Evolutionary conservation across 2,113 vertebrate species (phyloP).

Genomic region (Forbesichthys papilliferus): DNA sequence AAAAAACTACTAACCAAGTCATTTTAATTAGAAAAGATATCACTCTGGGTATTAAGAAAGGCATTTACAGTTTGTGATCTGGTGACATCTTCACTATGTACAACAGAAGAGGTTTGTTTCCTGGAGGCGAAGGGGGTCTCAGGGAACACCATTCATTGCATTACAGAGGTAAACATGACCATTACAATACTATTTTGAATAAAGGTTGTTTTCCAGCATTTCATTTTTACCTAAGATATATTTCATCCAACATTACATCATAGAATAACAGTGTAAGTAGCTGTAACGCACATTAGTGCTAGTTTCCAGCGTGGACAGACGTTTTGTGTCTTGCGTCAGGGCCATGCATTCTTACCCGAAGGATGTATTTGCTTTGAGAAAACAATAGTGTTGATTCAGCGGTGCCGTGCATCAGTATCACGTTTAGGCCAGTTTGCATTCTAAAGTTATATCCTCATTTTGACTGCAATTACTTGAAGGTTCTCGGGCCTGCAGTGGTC

Average conservation of each 20-base stretch:
- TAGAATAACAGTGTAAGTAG: conserved; percentile 72
- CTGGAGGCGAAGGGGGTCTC: conserved; percentile 59
- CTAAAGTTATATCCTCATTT: conserved; percentile 39
- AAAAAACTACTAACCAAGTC: conserved; percentile 53
- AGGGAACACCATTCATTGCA: conserved; percentile 70
- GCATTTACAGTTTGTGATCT: conserved; percentile 78
- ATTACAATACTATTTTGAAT: conserved; percentile 67
- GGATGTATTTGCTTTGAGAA: conserved; percentile 26
- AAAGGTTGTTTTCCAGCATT: conserved; percentile 78
- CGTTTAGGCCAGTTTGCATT: conserved; percentile 57
- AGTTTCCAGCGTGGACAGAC: conserved; percentile 59
- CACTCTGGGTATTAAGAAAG: conserved; percentile 78
- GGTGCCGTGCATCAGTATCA: conserved; percentile 17
- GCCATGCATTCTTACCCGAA: conserved; percentile 31
- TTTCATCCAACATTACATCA: conserved; percentile 64
- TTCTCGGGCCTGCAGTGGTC: conserved; percentile 58
- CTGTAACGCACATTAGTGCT: conserved; percentile 46
- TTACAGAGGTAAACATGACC: conserved; percentile 77
- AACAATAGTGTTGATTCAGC: conserved; percentile 21
- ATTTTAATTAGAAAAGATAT: conserved; percentile 73
- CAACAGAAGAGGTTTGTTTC: conserved; percentile 73
- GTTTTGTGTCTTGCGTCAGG: conserved; percentile 41
- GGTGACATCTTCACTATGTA: conserved; percentile 74
- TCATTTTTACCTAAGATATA: conserved; percentile 52
- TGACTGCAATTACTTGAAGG: conserved; percentile 40